Evolutionary conservation across 1,140 invertebrate genomes (phyloP).

Genomic region (Polypedilum vanderplanki): DNA sequence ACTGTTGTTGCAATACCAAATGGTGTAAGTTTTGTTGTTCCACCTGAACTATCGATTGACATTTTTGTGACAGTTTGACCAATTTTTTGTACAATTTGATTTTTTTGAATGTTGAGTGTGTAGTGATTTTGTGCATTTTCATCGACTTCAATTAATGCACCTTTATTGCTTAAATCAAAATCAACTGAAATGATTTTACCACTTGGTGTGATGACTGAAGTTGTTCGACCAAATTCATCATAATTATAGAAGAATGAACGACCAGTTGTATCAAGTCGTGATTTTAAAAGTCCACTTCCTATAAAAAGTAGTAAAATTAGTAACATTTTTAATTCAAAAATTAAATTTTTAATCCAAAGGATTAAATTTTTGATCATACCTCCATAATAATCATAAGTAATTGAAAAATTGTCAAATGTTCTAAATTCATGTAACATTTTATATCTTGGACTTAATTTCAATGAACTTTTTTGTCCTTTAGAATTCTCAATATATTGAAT

Average conservation of each 20-base stretch:
- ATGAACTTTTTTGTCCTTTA: conserved; percentile 82
- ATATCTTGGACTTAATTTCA: conserved; percentile 76
- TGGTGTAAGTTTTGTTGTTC: conserved; percentile 67
- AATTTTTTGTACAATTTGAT: conserved; percentile 69
- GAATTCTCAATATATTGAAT: conserved; percentile 93
- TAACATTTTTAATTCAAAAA: too few species aligned
- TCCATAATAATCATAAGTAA: conserved; percentile 88
- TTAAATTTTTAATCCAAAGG: too few species aligned
- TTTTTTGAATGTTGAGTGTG: conserved; percentile 80
- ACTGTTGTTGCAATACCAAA: conserved; percentile 79
- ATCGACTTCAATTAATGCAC: conserved; percentile 75
- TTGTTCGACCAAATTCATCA: conserved; percentile 87
- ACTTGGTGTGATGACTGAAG: conserved; percentile 83
- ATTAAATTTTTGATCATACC: conserved; percentile 34
- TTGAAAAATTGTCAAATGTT: conserved; percentile 85
- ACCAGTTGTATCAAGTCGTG: conserved; percentile 82
- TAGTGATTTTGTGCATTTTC: conserved; percentile 75
- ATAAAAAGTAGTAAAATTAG: too few species aligned
- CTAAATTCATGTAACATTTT: conserved; percentile 81
- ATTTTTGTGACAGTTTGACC: conserved; percentile 75
- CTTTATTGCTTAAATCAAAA: conserved; percentile 82
- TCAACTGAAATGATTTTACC: conserved; percentile 77
- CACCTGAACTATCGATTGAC: conserved; percentile 71
- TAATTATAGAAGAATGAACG: conserved; percentile 91
- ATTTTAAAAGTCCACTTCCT: conserved; percentile 75